These are phyloP conservation scores for Temnothorax longispinosus DNA, from an alignment of 1,140 invertebrate species.

Conservation along the genomic window DNA sequence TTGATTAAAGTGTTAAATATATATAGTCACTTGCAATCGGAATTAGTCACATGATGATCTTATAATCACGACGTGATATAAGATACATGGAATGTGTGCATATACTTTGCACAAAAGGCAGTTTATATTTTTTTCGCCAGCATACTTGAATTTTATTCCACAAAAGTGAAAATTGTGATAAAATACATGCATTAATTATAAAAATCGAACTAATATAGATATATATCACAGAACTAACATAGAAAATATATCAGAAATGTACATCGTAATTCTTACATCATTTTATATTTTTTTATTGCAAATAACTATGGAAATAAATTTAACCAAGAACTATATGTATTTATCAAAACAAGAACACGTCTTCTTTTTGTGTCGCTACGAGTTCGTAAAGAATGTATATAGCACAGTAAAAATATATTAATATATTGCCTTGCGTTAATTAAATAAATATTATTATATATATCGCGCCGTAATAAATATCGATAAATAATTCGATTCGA, in stretches of 20 bases:
- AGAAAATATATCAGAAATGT: neutral
- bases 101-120: neutral
- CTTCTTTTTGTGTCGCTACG: neutral
- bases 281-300: conserved; percentile 1
- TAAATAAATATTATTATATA: neutral
- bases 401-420: conserved; percentile 7
- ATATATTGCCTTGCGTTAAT: neutral
- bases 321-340: neutral
- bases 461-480: neutral
- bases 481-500: neutral
- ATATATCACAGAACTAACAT: neutral
- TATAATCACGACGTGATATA: neutral
- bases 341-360: neutral
- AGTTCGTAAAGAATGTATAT: neutral
- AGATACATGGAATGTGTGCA: neutral
- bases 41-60: neutral
- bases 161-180: neutral
- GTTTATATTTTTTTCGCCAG: neutral
- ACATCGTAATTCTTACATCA: neutral
- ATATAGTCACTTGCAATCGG: conserved; percentile 18
- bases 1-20: neutral
- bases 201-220: neutral
- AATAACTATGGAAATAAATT: conserved; percentile 3
- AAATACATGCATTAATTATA: neutral
- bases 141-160: neutral